These are phyloP conservation scores for rabbit (Oryctolagus cuniculus) DNA, from an alignment of 2,113 vertebrate genomes.

Conservation along the genomic window mOryCun1.1 NC_091441.1:70701001-70701500, in stretches of 20 bases:
- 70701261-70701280: background rate
- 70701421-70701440: background rate
- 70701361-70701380: background rate
- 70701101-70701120: background rate
- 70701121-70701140: too few relatives aligned
- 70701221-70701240: background rate
- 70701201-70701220: background rate
- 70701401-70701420: background rate
- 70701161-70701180: background rate
- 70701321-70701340: background rate
- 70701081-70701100: accelerated
- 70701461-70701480: background rate
- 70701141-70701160: background rate
- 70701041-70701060: background rate
- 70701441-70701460: background rate
- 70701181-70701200: background rate
- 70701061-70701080: background rate
- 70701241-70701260: background rate
- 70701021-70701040: background rate
- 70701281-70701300: background rate
- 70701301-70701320: background rate
- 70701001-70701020: background rate
- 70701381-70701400: background rate
- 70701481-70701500: background rate
- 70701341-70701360: background rate